Base-by-base conservation (phyloP, 2,797 vertebrate genomes). In the Poliocrania exsul region DNA sequence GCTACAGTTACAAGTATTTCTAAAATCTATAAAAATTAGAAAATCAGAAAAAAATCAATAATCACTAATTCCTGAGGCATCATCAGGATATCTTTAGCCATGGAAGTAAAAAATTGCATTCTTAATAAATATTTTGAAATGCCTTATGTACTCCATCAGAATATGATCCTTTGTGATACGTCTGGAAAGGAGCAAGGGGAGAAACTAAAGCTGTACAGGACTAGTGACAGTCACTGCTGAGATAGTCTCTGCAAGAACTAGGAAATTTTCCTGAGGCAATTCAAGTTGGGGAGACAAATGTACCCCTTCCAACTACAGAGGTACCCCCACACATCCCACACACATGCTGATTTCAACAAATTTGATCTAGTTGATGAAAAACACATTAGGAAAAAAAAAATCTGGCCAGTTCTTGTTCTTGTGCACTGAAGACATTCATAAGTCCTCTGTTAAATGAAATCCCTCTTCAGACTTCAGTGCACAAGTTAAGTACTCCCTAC, bases 311-410 rank as follows among this genome's bases (percentile, higher is more conserved):
- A 12, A 51, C 29, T 47, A 66, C 19, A 44, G 1, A 72, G 19
- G 12, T 49, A 51, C 4, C 6, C 40, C 11, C 6, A 18, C 3
- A 16, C 0, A 1, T 8, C 15, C 28, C 20, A 13, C 12, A 46
- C 6, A 66, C 6, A 18, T 1, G 13, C 5, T 67, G 5, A 62
- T 60, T 87, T 70, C 28, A 35, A 73, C 2, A 29, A 35, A 83
- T n/a, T 28, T 57, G 0, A 31, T 74, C 5, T 33, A 35, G 25
- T 5, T 70, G 9, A 26, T 40, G 25, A 66, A 58, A 70, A 62
- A 31, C 6, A 46, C 3, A 37, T 3, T 11, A 42, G 3, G 3
- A 65, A 82, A 25, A 35, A 33, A 58, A 11, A 40, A 40, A 40
- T 50, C 38, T 58, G 17, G 3, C 4, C 14, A 24, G 4, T 21